These are phyloP conservation scores for Priocnemis perturbator DNA, from an alignment of 2,888 invertebrate genomes.

Conservation along the genomic window DNA sequence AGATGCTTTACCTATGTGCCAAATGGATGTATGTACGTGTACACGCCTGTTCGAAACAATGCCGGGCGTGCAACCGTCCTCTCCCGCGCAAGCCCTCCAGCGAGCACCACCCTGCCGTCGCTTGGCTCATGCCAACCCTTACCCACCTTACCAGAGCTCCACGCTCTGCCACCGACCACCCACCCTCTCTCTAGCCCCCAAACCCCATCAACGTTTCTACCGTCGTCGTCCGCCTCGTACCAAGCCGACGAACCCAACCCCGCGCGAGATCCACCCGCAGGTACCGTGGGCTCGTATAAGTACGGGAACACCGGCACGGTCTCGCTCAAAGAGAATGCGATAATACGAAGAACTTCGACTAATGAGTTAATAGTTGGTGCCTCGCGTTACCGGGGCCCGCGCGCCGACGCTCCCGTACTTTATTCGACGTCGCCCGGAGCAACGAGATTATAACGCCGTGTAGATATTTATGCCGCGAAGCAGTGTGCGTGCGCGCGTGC, in stretches of 20 bases:
- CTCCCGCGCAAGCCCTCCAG: constrained; percentile 54
- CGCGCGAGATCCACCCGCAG: neutral
- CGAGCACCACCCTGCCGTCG: constrained; percentile 9
- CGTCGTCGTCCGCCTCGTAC: neutral
- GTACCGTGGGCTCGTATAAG: constrained; percentile 47
- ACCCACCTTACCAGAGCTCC: constrained; percentile 3
- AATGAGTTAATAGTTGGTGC: constrained; percentile 73
- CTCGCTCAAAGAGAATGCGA: constrained; percentile 71
- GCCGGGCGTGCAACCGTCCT: constrained; percentile 74
- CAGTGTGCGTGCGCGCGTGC: neutral
- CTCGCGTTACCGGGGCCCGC: constrained; percentile 55
- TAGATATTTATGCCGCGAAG: neutral
- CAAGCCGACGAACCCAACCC: neutral
- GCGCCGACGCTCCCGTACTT: constrained; percentile 43
- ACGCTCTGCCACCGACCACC: constrained; percentile 40
- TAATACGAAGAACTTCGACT: constrained; percentile 69
- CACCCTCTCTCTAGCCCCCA: too few species aligned
- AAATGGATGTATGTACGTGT: constrained; percentile 66
- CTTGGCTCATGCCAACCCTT: neutral
- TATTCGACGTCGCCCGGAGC: constrained; percentile 61
- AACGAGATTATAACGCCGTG: constrained; percentile 57
- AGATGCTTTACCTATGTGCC: constrained; percentile 71
- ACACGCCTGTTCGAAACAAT: constrained; percentile 73
- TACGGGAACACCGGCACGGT: constrained; percentile 53
- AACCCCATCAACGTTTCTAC: constrained; percentile 54